These are phyloP conservation scores for Hyperoplus immaculatus DNA, from an alignment of 2,797 vertebrate species.

Conservation along the genomic window DNA sequence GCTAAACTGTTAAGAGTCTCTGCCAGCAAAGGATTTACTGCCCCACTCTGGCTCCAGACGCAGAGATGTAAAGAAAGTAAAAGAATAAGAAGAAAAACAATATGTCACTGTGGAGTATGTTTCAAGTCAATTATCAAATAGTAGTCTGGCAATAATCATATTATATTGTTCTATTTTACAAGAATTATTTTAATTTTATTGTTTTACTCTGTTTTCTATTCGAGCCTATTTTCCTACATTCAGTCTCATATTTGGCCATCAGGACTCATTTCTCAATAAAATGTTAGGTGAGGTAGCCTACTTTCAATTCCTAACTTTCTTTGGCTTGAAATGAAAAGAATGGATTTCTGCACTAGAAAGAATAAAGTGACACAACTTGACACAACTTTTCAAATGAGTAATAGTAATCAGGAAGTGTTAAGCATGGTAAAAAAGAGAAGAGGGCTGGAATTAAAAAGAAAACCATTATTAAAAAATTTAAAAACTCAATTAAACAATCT, in stretches of 20 bases:
- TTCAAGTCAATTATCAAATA: constrained; percentile 4
- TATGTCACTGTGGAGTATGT: background rate
- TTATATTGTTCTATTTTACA: background rate
- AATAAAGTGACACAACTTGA: background rate
- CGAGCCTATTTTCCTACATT: background rate
- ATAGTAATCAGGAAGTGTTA: background rate
- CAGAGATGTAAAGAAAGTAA: constrained; percentile 33
- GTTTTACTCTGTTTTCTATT: background rate
- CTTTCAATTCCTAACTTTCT: too few species aligned
- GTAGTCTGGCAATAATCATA: constrained; percentile 4
- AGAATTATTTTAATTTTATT: background rate
- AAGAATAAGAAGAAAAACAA: constrained; percentile 27
- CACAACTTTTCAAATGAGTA: background rate
- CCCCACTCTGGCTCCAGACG: constrained; percentile 42
- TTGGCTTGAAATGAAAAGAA: background rate
- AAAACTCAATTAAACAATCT: too few species aligned
- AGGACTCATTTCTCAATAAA: constrained; percentile 2
- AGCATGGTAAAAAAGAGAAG: background rate
- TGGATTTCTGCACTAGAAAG: background rate
- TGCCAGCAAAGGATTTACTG: constrained; percentile 56
- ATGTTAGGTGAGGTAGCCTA: background rate
- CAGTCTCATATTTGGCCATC: background rate
- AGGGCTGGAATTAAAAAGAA: too few species aligned
- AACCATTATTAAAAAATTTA: too few species aligned
- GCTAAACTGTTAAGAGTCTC: constrained; percentile 49